Evolutionary conservation across 2,888 invertebrate species (phyloP), one percentile per base, ranked within the genome.

Genomic region (Ichneumoninae sp.): DNA sequence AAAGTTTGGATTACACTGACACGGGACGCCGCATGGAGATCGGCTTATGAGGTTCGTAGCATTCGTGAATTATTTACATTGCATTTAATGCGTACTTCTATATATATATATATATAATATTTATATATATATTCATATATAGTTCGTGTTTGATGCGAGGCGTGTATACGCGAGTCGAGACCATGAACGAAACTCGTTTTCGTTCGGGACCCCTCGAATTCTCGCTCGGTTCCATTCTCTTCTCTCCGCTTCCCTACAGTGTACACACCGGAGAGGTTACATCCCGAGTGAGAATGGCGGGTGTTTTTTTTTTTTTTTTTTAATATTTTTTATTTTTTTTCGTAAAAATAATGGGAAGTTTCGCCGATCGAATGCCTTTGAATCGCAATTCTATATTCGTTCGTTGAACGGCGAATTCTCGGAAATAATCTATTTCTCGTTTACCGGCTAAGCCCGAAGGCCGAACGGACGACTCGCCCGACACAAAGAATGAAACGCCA

Each of bases 1-100:
- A 86, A 85, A 77, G 75, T 83, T 87, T 86, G 87, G 87, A 87
- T 87, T 87, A 87, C 86, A 80, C 86, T 84, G 83, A 79, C 75
- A 50, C 69, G 75, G 57, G 52, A 33, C 52, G 22, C 54, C 82
- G 63, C 44, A 57, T 77, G 70, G 68, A 71, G 60, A 76, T 44
- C 65, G n/a, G 10, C 26, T 68, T 66, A 63, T 82, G 66, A 86
- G 86, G 86, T 85, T 63, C 40, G 85, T 81, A 16, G 79, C 73
- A 54, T 13, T 33, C 8, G 19, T 57, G 13, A 60, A 57, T 30
- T 22, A 19, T 68, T 76, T 47, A 10, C 63, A 30, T 69, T 33
- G 8, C 13, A n/a, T 63, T 16, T 33, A 60, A 26, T 50, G 33
- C 33, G 40, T 69, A 8, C n/a, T 52, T 54, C n/a, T n/a, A 57